Evolutionary conservation across 2,113 vertebrate genomes (phyloP).

Genomic region (Agapornis roseicollis): DNA sequence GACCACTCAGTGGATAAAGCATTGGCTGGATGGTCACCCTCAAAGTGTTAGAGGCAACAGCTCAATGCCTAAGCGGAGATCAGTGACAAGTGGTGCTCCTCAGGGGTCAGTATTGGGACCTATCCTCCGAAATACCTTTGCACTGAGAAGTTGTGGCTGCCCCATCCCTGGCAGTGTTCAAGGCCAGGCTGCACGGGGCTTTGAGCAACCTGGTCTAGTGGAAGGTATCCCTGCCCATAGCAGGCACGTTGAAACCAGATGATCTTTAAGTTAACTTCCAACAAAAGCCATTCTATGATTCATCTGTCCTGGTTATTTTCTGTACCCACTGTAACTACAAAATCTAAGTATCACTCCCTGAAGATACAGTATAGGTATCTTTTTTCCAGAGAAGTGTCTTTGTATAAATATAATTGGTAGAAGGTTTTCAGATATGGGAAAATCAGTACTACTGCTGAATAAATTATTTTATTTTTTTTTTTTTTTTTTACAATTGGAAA

Average conservation of each 20-base stretch:
- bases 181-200: background rate
- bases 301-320: background rate
- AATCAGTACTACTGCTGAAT: background rate
- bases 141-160: background rate
- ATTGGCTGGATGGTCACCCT: background rate
- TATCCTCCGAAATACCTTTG: background rate
- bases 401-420: background rate
- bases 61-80: background rate
- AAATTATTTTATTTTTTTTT: background rate
- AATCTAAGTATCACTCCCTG: background rate
- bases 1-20: background rate
- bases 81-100: background rate
- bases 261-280: background rate
- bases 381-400: background rate
- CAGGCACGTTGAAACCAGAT: background rate
- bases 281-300: background rate
- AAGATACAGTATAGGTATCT: background rate
- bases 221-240: background rate
- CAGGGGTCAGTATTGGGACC: background rate
- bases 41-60: background rate
- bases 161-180: background rate
- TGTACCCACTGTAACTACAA: background rate
- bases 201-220: background rate
- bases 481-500: background rate
- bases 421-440: background rate